phyloP scores from a whole-genome alignment of 2,113 vertebrate species.

The Centropus unirufus region DNA sequence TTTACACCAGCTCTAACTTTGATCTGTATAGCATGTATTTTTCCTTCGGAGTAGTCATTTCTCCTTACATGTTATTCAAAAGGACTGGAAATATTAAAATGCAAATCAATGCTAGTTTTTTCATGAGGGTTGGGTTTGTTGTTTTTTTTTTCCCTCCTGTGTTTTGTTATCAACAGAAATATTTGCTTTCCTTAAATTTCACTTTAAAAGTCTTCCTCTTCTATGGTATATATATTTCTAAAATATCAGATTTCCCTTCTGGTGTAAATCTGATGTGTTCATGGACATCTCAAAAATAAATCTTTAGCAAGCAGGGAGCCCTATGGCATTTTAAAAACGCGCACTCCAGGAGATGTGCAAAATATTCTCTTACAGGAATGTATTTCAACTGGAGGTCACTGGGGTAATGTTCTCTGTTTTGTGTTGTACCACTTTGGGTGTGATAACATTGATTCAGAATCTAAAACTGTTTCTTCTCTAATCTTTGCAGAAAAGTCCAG shows the following conservation, averaged over 20 bases:
- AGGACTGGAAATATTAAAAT: neutral
- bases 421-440: neutral
- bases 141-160: neutral
- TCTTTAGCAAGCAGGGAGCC: neutral
- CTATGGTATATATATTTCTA: neutral
- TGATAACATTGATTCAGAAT: neutral
- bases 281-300: neutral
- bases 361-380: neutral
- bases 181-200: neutral
- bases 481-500: neutral
- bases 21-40: neutral
- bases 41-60: neutral
- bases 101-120: rapidly evolving
- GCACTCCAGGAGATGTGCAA: neutral
- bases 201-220: neutral
- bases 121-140: rapidly evolving
- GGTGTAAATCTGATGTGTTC: neutral
- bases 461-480: neutral
- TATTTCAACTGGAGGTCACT: neutral
- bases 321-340: neutral
- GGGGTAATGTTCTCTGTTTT: neutral
- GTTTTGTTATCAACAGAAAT: neutral
- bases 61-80: neutral
- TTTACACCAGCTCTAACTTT: neutral
- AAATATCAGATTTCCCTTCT: neutral